These are phyloP conservation scores for Melanotaenia trifasciata DNA, from an alignment of 2,797 vertebrate genomes.

Conservation along the genomic window DNA sequence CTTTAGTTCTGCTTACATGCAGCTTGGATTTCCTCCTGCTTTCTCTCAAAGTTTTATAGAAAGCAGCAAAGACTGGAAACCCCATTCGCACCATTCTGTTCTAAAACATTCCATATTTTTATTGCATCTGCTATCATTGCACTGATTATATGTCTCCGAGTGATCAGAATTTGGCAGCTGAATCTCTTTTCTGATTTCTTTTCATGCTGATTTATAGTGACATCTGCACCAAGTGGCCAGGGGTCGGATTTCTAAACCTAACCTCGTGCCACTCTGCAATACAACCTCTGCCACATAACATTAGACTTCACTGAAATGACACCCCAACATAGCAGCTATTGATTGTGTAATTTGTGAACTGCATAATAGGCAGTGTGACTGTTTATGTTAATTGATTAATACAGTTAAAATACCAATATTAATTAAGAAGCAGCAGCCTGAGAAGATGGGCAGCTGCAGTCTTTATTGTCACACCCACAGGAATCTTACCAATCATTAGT, in stretches of 20 bases:
- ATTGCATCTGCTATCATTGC: not conserved
- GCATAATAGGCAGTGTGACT: not conserved
- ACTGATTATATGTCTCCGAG: not conserved
- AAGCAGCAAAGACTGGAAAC: too few species aligned
- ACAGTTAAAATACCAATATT: not conserved
- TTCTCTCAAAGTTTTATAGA: too few species aligned
- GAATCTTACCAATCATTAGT: slow-evolving; percentile 7
- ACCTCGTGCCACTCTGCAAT: too few species aligned
- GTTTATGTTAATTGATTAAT: slow-evolving; percentile 6
- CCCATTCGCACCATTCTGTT: too few species aligned
- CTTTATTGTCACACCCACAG: slow-evolving; percentile 6
- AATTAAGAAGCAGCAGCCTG: slow-evolving; percentile 6
- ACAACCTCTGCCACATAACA: not conserved
- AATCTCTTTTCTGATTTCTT: not conserved
- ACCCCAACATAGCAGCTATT: not conserved
- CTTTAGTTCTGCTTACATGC: not conserved
- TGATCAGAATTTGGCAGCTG: not conserved
- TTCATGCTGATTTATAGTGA: not conserved
- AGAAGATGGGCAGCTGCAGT: slow-evolving; percentile 2
- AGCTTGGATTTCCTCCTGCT: too few species aligned
- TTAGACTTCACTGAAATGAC: not conserved
- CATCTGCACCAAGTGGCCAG: not conserved
- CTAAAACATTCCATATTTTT: not conserved
- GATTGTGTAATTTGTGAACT: not conserved
- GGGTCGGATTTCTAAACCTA: not conserved